Percentiles rank a stretch among this genome's conserved stretches.
Evolutionary conservation across 2,888 invertebrate species (phyloP).

Genomic region (Neoaliturus tenellus): DNA sequence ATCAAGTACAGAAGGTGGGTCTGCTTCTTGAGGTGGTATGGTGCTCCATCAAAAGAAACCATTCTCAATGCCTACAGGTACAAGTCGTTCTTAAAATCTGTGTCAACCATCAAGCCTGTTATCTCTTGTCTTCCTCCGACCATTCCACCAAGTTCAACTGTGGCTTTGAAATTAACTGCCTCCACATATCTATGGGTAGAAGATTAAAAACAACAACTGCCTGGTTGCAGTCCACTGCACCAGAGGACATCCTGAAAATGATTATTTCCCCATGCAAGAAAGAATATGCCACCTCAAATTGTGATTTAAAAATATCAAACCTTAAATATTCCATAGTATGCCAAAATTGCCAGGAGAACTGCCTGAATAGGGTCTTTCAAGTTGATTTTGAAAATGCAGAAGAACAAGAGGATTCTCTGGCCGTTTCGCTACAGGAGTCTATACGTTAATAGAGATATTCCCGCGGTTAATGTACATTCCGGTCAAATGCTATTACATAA

Average conservation of each 20-base stretch:
- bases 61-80: background rate
- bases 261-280: too few species aligned
- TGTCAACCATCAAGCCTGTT: background rate
- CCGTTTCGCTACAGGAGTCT: background rate
- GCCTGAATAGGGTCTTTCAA: background rate
- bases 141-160: too few species aligned
- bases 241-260: too few species aligned
- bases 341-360: constrained; percentile 26
- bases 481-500: too few species aligned
- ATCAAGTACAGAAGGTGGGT: background rate
- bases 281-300: too few species aligned
- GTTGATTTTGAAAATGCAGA: background rate
- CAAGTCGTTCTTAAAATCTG: constrained; percentile 5
- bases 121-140: background rate
- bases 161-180: too few species aligned
- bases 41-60: background rate
- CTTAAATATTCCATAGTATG: constrained; percentile 13
- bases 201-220: too few species aligned
- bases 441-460: too few species aligned
- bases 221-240: too few species aligned
- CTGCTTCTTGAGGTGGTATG: constrained; percentile 3
- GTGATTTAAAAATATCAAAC: background rate
- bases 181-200: too few species aligned
- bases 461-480: too few species aligned
- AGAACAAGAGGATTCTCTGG: constrained; percentile 3